Evolutionary conservation across 2,113 vertebrate genomes (phyloP), one percentile per base, ranked within the genome.

Genomic region (Camelus dromedarius): DNA sequence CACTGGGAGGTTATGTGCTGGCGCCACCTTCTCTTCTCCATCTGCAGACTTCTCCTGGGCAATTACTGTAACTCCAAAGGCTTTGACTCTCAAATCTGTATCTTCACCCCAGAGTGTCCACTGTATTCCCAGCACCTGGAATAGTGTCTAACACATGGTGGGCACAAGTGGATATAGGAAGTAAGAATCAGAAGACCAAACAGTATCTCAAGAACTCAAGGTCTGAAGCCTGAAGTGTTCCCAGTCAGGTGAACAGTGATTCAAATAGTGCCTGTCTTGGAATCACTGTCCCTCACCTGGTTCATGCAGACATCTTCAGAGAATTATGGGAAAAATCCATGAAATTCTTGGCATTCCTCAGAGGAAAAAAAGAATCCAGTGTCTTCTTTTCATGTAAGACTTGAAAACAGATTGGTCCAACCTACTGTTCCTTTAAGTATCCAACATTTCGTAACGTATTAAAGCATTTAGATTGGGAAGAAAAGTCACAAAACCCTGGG

Each of bases 331-430:
- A 77, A 83, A 79, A 87, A 60, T n/a, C 24, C 15, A 32, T 56
- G n/a, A 62, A 91, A 48, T 69, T 83, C 50, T 72, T 69, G 1
- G 42, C 70, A 77, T 66, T 69, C 18, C 38, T 73, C 50, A 64
- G 76, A 81, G 56, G 58, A 66, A 92, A 85, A 96, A 91, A 89
- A 95, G 38, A 72, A 72, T 26, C n/a, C 22, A 66, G 5, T 70
- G 12, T 42, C 38, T 92, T 64, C 14, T 86, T 48, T 73, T 88
- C 54, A 69, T 35, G 30, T 66, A 35, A 85, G 84, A 24, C 24
- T 94, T 85, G 18, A 84, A 82, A 81, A 62, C 7, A 7, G 10
- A 58, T 30, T 46, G 20, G 28, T 54, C 1, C 22, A 62, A 70
- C 0, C 38, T 32, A 46, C 54, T 80, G 26, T 56, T 75, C 48